Evolutionary conservation across 2,113 vertebrate genomes (phyloP).

Genomic region (Tympanuchus pallidicinctus): DNA sequence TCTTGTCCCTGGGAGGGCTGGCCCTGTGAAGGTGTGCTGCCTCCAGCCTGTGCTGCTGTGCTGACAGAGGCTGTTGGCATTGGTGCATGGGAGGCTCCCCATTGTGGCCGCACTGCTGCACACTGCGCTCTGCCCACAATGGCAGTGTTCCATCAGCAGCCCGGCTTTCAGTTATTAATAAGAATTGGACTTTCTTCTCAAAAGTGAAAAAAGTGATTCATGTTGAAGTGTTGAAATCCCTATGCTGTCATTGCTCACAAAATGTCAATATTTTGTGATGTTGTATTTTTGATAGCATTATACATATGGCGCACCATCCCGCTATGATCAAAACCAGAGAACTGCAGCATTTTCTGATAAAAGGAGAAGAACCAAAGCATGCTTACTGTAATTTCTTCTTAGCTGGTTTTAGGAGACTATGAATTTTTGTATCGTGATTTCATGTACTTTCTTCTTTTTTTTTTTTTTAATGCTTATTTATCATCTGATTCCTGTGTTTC

Average conservation of each 20-base stretch:
- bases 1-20: neutral
- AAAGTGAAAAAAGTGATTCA: neutral
- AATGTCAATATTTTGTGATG: slow-evolving; percentile 27
- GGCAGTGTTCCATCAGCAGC: neutral
- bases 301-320: neutral
- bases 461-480: neutral
- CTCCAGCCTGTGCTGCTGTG: neutral
- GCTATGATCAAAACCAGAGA: neutral
- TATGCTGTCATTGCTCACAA: neutral
- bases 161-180: neutral
- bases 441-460: neutral
- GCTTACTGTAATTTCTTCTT: neutral
- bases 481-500: slow-evolving; percentile 41
- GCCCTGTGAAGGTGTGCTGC: rapidly evolving
- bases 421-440: slow-evolving; percentile 11
- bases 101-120: rapidly evolving
- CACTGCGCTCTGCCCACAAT: neutral
- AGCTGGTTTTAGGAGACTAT: neutral
- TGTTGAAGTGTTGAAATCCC: neutral
- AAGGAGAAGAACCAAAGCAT: neutral
- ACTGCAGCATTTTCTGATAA: neutral
- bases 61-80: neutral
- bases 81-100: neutral
- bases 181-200: neutral
- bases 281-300: neutral